These are phyloP conservation scores for Lacerta agilis DNA, from an alignment of 2,797 vertebrate genomes.

Conservation along the genomic window DNA sequence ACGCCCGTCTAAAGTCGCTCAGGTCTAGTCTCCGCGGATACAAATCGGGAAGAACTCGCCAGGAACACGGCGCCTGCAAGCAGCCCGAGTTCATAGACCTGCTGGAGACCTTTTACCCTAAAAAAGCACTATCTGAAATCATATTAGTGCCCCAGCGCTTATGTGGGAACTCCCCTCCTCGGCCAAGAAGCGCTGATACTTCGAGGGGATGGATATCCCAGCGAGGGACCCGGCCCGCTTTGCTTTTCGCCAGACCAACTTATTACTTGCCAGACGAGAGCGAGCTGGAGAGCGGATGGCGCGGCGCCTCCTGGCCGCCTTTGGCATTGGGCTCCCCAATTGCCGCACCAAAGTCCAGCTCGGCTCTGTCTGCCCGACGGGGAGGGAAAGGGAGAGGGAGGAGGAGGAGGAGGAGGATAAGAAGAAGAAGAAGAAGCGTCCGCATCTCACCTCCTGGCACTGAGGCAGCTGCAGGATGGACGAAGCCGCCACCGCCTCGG, in stretches of 20 bases:
- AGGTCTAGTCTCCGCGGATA: too few relatives aligned
- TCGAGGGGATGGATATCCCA: not conserved
- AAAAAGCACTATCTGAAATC: not conserved
- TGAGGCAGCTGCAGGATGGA: conserved; percentile 52
- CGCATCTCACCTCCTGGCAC: conserved; percentile 69
- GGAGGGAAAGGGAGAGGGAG: not conserved
- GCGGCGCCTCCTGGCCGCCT: not conserved
- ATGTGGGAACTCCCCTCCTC: too few relatives aligned
- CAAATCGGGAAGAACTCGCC: too few relatives aligned
- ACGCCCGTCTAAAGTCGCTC: too few relatives aligned
- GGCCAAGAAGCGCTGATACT: not conserved
- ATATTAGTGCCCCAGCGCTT: not conserved
- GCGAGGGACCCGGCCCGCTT: too few relatives aligned
- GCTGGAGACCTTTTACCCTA: not conserved
- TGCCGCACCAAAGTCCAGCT: not conserved
- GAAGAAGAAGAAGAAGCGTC: fast-evolving
- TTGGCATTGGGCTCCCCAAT: not conserved
- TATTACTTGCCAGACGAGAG: too few relatives aligned
- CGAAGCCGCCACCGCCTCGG: conserved; percentile 35
- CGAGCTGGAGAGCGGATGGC: too few relatives aligned
- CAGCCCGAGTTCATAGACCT: not conserved
- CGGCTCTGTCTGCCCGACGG: not conserved
- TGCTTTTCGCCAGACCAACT: too few relatives aligned
- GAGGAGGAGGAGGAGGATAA: not conserved
- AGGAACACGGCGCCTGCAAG: too few relatives aligned